Evolutionary conservation across 2,113 vertebrate species (phyloP).

Genomic region (Macquaria ambigua): DNA sequence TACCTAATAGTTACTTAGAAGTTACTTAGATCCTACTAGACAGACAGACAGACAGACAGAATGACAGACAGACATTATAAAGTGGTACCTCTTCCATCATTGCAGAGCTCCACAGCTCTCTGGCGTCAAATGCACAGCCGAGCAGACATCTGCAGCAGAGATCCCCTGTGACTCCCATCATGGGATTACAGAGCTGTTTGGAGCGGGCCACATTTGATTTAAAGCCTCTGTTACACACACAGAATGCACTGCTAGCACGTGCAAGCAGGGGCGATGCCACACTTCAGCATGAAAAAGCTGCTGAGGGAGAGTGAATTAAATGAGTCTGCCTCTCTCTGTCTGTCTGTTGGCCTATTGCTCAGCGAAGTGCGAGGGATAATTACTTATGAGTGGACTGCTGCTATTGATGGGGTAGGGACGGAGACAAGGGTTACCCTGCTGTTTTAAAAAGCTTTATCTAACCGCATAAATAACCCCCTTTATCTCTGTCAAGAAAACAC

Average conservation of each 20-base stretch:
- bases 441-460: slow-evolving; percentile 45
- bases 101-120: slow-evolving; percentile 17
- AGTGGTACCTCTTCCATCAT: background rate
- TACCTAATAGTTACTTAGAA: background rate
- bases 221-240: slow-evolving; percentile 64
- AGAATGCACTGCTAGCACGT: slow-evolving; percentile 67
- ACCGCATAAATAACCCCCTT: slow-evolving; percentile 30
- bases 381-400: slow-evolving; percentile 54
- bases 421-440: slow-evolving; percentile 33
- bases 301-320: slow-evolving; percentile 67
- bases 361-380: slow-evolving; percentile 57
- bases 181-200: slow-evolving; percentile 61
- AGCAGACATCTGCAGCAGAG: slow-evolving; percentile 58
- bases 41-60: too few relatives aligned
- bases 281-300: slow-evolving; percentile 76
- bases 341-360: slow-evolving; percentile 53
- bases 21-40: background rate
- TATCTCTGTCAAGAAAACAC: slow-evolving; percentile 24
- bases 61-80: too few relatives aligned
- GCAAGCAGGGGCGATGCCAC: slow-evolving; percentile 44
- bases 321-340: slow-evolving; percentile 40
- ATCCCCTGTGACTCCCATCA: slow-evolving; percentile 64
- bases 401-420: slow-evolving; percentile 40
- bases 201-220: slow-evolving; percentile 69
- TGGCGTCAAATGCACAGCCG: slow-evolving; percentile 21